Base-by-base conservation (phyloP, 1,140 invertebrate genomes). In the Micrasema longulum region DNA sequence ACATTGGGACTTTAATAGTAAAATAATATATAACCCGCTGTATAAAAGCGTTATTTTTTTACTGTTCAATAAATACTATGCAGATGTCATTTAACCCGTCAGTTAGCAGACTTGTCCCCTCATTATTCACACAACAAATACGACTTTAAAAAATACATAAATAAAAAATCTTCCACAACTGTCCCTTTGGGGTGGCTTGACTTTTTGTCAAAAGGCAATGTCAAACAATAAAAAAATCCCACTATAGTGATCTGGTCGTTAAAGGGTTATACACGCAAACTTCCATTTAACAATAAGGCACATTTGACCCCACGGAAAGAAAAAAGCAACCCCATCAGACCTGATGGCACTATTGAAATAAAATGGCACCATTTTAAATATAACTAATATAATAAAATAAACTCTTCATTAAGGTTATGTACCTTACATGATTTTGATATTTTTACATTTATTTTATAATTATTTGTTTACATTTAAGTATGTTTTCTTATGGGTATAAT, bases 81-180 rank as follows among this genome's bases (percentile, higher is more conserved):
- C 73, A 74, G 73, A 74, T 74, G 73, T 74, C 48, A 65, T 41
- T 36, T 43, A 38, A 38, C 47, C 41, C 22, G 18, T 52, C 55
- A 69, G 69, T 75, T 75, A 72, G 69, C 73, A 31, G 48, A 72
- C 69, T 53, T 69, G 73, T 72, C 50, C 69, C 69, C 66, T 72
- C 55, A 75, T 75, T 75, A 75, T 75, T 75, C 71, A 75, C 66
- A 16, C 66, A 16, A 43, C 20, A 26, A 45, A n/a, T n/a, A n/a
- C n/a, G n/a, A n/a, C n/a, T n/a, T n/a, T 52, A 75, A 53, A 75
- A 52, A 63, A 64, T 26, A 36, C 52, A 73, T 55, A 11, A 35
- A 16, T 50, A 74, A 71, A 75, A 74, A 43, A 50, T 11, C 62
- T 70, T 71, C 55, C 65, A 18, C 73, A 71, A 69, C 45, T 69